Conservation (phyloP, 1,140 invertebrate genomes). For the Sminthurides bifidus region DNA sequence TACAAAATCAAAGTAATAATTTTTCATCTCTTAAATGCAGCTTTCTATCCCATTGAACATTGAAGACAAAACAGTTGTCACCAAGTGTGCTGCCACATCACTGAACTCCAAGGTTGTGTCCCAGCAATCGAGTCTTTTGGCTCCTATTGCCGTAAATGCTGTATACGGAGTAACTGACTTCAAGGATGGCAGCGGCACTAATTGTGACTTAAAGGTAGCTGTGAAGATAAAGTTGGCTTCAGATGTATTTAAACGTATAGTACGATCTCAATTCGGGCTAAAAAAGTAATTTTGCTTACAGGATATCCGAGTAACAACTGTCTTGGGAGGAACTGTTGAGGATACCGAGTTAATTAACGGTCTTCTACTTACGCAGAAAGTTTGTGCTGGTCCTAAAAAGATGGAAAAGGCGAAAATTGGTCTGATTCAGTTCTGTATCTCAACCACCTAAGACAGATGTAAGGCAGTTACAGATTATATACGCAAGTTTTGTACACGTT, state of each 20-base stretch:
- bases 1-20: too few relatives aligned
- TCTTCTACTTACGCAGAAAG: conserved; percentile 81
- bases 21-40: conserved; percentile 22
- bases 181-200: neutral
- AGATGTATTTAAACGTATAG: conserved; percentile 1
- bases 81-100: conserved; percentile 92
- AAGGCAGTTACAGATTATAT: conserved; percentile 36
- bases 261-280: neutral
- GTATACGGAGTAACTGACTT: conserved; percentile 71
- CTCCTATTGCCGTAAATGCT: conserved; percentile 93
- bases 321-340: conserved; percentile 93
- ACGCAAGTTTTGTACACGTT: neutral
- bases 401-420: conserved; percentile 98
- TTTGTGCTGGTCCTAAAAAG: conserved; percentile 77
- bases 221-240: neutral
- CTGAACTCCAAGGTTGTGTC: conserved; percentile 98
- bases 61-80: conserved; percentile 68
- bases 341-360: conserved; percentile 94
- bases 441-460: conserved; percentile 98
- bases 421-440: conserved; percentile 98
- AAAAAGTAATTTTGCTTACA: conserved; percentile 20
- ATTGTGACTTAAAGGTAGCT: conserved; percentile 45
- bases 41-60: conserved; percentile 83
- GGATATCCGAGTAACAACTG: conserved; percentile 93
- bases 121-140: conserved; percentile 86